Evolutionary conservation across 1,140 invertebrate genomes (phyloP), one percentile per base, ranked within the genome.

Genomic region (Pogonomyrmex barbatus): DNA sequence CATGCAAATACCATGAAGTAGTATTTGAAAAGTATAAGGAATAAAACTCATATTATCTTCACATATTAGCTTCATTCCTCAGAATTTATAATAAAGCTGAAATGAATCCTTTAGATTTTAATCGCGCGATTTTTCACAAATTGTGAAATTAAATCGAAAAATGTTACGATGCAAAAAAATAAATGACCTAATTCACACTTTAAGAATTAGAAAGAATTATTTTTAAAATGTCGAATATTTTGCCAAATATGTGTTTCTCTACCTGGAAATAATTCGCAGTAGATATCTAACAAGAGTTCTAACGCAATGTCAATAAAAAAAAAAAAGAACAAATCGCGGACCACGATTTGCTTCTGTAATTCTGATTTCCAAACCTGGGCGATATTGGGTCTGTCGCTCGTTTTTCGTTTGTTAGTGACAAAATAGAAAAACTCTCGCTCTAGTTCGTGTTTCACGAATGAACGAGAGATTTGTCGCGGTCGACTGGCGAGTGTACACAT

Each of bases 341-440:
- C 2, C 33, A 30, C 30, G 42, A 42, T 45, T 78, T 78, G 42
- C 58, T 45, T 63, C 24, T 36, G 30, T 14, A 54, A 68, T 12
- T 12, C 33, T 6, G 62, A 68, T 79, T 68, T 79, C 47, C n/a
- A 68, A 68, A 68, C 62, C 33, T 24, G 39, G 56, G 12, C 33
- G n/a, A 39, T 39, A 79, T 79, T 47, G 50, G n/a, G 12, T 5
- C 30, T 17, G n/a, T 50, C 52, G n/a, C 17, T 42, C 75, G 14
- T 73, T 87, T 83, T 83, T 75, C 24, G 12, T 54, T 56, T 9
- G 24, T 24, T n/a, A 30, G 47, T 30, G 62, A 81, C 36, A 65
- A 56, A 81, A 70, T n/a, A 5, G 39, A 12, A 60, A 79, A 86
- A 89, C 87, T 89, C 85, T 88, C 88, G 87, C 88, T 89, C 78